Evolutionary conservation across 2,888 invertebrate genomes (phyloP), one percentile per base, ranked within the genome.

Genomic region (Lepeophtheirus nordmannii): DNA sequence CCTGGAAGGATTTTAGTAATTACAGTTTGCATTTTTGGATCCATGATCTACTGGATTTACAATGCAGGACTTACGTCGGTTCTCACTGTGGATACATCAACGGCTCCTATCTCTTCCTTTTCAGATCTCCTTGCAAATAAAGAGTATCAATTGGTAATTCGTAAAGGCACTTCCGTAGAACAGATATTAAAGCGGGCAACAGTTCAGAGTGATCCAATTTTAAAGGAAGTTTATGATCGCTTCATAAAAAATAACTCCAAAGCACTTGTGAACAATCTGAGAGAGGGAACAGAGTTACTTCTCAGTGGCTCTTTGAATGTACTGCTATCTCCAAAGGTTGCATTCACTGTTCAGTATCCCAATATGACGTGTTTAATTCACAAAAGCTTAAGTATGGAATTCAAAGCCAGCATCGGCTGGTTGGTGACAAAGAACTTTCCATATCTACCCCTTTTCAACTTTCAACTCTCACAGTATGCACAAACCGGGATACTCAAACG

Each of bases 11-110:
- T 41, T 20, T n/a, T 62, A 10, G 39, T 62, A n/a, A 37, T 62
- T 10, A 38, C 39, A 9, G 40, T 62, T 62, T 40, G 20, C 2
- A n/a, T 62, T 14, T 38, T 37, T 38, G 62, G 62, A 62, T n/a
- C 62, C 12, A 39, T 62, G 39, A 20, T 38, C 11, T 62, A 38
- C 40, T 62, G 62, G 62, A 11, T 20, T 40, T 62, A 62, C 40
- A 62, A 62, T 62, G 62, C 62, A 20, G 62, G 62, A 11, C 39
- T 62, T n/a, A 39, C 40, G 9, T 38, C 38, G n/a, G 30, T 62
- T 12, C 40, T 62, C 20, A 62, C 62, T 17, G 62, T 62, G 20
- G 62, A 62, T 5, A 40, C 40, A n/a, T 14, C 40, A 8, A 62
- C 14, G 37, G n/a, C 40, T 38, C 62, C 62, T 1, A 62, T 39